These are phyloP conservation scores for Drosophila borborema DNA, from an alignment of 2,888 invertebrate genomes.

Conservation along the genomic window DNA sequence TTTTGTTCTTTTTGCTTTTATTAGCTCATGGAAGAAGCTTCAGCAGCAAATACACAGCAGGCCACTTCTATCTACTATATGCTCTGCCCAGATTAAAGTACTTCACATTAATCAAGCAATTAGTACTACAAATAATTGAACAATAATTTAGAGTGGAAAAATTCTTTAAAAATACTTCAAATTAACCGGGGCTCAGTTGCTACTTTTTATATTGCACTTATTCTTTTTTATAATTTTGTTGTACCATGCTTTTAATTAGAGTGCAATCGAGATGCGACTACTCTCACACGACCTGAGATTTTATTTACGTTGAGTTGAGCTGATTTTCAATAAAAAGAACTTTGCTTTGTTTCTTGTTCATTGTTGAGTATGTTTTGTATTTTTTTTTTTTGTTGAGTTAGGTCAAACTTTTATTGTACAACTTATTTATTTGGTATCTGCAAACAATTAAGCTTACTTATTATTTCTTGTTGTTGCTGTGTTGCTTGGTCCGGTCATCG, in stretches of 20 bases:
- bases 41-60: conserved; percentile 21
- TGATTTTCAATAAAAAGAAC: conserved; percentile 18
- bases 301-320: conserved; percentile 42
- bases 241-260: conserved; percentile 38
- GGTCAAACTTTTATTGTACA: conserved; percentile 38
- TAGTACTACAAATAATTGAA: not conserved
- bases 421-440: conserved; percentile 77
- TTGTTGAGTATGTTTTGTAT: conserved; percentile 22
- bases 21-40: conserved; percentile 25
- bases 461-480: conserved; percentile 31
- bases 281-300: conserved; percentile 40
- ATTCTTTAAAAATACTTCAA: not conserved
- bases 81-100: conserved; percentile 1
- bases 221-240: not conserved
- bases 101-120: conserved; percentile 10
- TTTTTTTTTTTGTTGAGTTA: conserved; percentile 9
- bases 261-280: conserved; percentile 13
- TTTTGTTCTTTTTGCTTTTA: conserved; percentile 23
- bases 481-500: conserved; percentile 35
- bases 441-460: conserved; percentile 74
- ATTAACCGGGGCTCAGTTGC: not conserved
- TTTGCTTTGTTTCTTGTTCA: conserved; percentile 29
- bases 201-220: not conserved
- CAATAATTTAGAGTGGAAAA: not conserved
- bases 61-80: conserved; percentile 5